Evolutionary conservation across 2,113 vertebrate species (phyloP).

Genomic region (Riparia riparia): DNA sequence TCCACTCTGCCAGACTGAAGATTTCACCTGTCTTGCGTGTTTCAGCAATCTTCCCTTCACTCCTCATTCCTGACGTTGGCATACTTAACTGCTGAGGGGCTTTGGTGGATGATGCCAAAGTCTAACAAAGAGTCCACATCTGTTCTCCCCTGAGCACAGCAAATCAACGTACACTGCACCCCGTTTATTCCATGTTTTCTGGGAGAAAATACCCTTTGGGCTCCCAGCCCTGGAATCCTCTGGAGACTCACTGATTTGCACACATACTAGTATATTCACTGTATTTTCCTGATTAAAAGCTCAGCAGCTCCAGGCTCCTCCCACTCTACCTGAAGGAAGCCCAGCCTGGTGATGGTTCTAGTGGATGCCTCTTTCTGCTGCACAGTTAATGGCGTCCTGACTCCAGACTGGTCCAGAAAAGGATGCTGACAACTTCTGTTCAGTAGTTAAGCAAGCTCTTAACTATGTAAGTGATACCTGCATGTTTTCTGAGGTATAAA

Average conservation of each 20-base stretch:
- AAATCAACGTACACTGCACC: rapidly evolving
- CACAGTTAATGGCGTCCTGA: neutral
- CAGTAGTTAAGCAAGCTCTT: neutral
- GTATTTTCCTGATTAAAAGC: neutral
- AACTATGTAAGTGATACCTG: neutral
- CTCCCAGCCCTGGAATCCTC: neutral
- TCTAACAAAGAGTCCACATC: neutral
- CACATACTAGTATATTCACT: rapidly evolving
- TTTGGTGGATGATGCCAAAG: neutral
- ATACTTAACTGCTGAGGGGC: neutral
- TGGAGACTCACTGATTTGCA: neutral
- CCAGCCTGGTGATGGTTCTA: neutral
- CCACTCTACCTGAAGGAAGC: neutral
- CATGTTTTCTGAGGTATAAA: neutral
- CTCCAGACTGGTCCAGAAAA: neutral
- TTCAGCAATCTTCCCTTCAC: neutral
- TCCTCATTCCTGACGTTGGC: neutral
- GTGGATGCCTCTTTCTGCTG: neutral
- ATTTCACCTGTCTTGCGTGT: neutral
- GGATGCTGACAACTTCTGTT: neutral
- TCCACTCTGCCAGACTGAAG: neutral
- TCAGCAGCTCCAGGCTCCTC: neutral
- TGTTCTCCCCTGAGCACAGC: neutral
- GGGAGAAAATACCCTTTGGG: neutral
- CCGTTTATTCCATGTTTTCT: neutral